Evolutionary conservation across 2,113 vertebrate genomes (phyloP), one percentile per base, ranked within the genome.

Genomic region (Canis aureus): DNA sequence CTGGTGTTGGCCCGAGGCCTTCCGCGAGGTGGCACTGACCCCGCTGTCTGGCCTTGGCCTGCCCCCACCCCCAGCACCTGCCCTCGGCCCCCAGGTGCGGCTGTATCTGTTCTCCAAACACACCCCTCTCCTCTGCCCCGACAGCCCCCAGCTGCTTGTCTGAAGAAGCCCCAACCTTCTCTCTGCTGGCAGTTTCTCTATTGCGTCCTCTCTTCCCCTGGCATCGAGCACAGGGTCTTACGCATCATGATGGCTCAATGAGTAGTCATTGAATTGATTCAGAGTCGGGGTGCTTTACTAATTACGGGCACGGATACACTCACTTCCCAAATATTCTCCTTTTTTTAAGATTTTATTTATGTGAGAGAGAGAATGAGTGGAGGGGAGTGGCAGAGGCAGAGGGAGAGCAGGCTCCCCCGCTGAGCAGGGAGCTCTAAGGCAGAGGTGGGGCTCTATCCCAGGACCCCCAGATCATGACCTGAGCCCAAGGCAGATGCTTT

Each of bases 1-100:
- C 17, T 22, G 16, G 64, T 27, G 29, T 35, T 49, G 55, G 62
- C 16, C 29, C 89, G 76, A 64, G 53, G 16, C 29, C 79, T 7
- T 0, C 78, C 29, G 0, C 19, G 32, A 60, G 62, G 64, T 20
- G 35, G 19, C 3, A 29, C 49, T 19, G 57, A 62, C 69, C 64
- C 6, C 17, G 10, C 51, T n/a, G 29, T 55, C 67, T 83, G 27
- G 53, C n/a, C 15, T 23, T 7, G 0, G 0, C 22, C 25, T 11
- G 22, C 64, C 38, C 12, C 43, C 62, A 0, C 1, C 32, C 16
- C 16, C 3, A 38, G 49, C 3, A 73, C 57, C 35, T 4, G 32
- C 62, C 35, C 71, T 79, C 69, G 10, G 38, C 38, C 38, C 51
- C 4, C 38, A 11, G 12, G 0, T 38, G 1, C 32, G 38, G 15